phyloP scores from a whole-genome alignment of 2,113 vertebrate species.

The Sapajus apella region DNA sequence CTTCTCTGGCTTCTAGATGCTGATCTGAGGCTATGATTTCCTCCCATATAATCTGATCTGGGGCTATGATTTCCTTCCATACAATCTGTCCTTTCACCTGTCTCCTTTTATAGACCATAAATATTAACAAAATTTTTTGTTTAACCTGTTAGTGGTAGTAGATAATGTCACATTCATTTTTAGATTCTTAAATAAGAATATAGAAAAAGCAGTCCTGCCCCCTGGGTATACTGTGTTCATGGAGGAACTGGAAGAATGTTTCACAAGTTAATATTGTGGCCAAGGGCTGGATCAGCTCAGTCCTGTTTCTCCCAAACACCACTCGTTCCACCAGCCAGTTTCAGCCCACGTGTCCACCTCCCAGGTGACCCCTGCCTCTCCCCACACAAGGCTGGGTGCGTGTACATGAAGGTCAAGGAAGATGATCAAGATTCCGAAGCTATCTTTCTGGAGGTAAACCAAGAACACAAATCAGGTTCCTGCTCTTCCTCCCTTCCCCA shows the following conservation, averaged over 20 bases:
- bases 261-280: not conserved
- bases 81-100: not conserved
- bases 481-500: slow-evolving; percentile 53
- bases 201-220: not conserved
- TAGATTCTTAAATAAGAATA: not conserved
- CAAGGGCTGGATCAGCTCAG: not conserved
- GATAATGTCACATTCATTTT: not conserved
- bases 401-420: not conserved
- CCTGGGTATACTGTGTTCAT: not conserved
- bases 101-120: not conserved
- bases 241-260: not conserved
- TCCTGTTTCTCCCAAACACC: not conserved
- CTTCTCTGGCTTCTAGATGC: not conserved
- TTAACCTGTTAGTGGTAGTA: not conserved
- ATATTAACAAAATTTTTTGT: not conserved
- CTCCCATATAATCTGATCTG: not conserved
- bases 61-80: no score
- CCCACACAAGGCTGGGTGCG: accelerated
- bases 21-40: not conserved
- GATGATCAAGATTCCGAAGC: not conserved
- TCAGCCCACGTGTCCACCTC: not conserved
- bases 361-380: not conserved
- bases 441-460: not conserved
- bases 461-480: not conserved
- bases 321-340: not conserved